Evolutionary conservation across 2,113 vertebrate species (phyloP).

Genomic region (Myxocyprinus asiaticus): DNA sequence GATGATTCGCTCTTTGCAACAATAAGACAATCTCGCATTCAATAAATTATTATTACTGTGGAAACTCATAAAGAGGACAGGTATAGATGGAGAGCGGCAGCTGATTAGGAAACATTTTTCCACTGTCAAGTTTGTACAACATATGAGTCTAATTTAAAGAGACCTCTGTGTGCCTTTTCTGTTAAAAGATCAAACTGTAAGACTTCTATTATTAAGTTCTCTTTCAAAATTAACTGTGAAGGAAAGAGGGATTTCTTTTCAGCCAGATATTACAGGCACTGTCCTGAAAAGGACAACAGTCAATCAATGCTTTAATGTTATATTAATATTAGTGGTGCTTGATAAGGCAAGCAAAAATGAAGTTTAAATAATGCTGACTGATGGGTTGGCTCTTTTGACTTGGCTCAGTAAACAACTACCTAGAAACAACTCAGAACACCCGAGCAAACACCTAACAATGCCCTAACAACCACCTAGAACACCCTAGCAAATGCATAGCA

Average conservation of each 20-base stretch:
- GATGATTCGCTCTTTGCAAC: slow-evolving; percentile 1
- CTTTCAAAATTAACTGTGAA: not conserved
- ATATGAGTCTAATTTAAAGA: slow-evolving; percentile 14
- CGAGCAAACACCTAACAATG: too few relatives aligned
- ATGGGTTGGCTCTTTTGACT: too few relatives aligned
- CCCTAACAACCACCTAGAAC: too few relatives aligned
- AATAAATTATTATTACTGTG: slow-evolving; percentile 19
- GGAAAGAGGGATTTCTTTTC: not conserved
- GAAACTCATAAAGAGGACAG: slow-evolving; percentile 24
- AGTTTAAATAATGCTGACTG: too few relatives aligned
- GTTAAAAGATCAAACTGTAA: slow-evolving; percentile 5
- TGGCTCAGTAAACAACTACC: too few relatives aligned
- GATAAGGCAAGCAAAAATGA: too few relatives aligned
- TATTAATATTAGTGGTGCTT: not conserved
- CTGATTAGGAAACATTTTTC: slow-evolving; percentile 9
- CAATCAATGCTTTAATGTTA: not conserved
- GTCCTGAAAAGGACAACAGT: not conserved
- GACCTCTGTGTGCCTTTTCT: slow-evolving; percentile 9
- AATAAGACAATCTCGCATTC: slow-evolving; percentile 3
- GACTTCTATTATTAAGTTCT: slow-evolving; percentile 16
- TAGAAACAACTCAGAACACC: too few relatives aligned
- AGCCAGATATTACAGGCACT: not conserved
- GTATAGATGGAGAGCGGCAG: not conserved
- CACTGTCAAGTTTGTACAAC: slow-evolving; percentile 20
- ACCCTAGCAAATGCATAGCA: too few relatives aligned